phyloP scores from a whole-genome alignment of 2,797 vertebrate genomes.

The Eidolon dupreanum region DNA sequence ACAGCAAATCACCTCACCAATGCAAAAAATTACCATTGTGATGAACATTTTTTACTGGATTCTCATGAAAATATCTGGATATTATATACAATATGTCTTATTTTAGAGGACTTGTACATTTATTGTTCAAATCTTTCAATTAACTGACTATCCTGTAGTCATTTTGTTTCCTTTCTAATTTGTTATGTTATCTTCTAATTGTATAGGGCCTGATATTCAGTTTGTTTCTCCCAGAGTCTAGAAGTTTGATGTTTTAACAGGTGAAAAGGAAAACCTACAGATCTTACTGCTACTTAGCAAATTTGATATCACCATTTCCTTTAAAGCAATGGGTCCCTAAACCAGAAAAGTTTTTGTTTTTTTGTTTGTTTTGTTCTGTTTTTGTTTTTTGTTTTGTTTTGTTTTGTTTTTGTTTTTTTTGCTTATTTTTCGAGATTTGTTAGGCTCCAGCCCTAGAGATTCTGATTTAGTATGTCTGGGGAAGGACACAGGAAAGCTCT shows the following conservation, averaged over 20 bases:
- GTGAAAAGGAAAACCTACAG: neutral
- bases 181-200: neutral
- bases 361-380: neutral
- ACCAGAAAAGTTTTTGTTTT: neutral
- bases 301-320: neutral
- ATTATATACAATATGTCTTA: neutral
- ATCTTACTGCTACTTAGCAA: neutral
- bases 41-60: neutral
- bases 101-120: neutral
- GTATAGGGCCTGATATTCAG: neutral
- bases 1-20: neutral
- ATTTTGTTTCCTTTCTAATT: constrained; percentile 2
- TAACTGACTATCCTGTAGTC: neutral
- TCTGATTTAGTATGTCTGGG: neutral
- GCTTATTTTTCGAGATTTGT: neutral
- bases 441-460: neutral
- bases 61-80: neutral
- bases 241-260: neutral
- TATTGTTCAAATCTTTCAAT: neutral
- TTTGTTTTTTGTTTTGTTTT: neutral
- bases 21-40: neutral
- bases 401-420: neutral
- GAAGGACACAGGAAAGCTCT: neutral
- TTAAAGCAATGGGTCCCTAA: neutral
- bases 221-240: neutral